Evolutionary conservation across 2,888 invertebrate genomes (phyloP).

Genomic region (Stenodema calcarata): DNA sequence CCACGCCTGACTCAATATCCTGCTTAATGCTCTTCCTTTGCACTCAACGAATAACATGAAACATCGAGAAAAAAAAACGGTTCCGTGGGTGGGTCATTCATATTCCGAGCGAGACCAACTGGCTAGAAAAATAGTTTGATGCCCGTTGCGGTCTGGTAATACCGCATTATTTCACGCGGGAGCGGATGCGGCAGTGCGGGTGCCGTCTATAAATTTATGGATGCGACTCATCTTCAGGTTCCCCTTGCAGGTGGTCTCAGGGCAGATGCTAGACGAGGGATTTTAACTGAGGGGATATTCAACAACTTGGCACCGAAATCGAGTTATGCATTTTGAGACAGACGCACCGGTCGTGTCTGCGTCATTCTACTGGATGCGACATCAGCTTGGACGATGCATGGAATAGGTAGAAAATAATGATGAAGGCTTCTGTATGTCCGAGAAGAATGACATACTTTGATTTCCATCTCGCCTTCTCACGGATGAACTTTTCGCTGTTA

Average conservation of each 20-base stretch:
- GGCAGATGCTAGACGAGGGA: conserved; percentile 4
- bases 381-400: too few species aligned
- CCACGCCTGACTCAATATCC: not conserved
- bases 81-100: not conserved
- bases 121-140: not conserved
- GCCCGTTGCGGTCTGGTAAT: not conserved
- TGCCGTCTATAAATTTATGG: conserved; percentile 28
- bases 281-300: not conserved
- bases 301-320: too few species aligned
- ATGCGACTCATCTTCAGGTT: not conserved
- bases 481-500: too few species aligned
- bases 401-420: too few species aligned
- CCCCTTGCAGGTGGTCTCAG: not conserved
- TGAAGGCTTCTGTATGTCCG: too few species aligned
- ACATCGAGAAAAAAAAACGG: conserved; percentile 5
- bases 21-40: not conserved
- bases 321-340: too few species aligned
- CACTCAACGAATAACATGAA: not conserved
- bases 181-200: conserved; percentile 33
- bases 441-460: too few species aligned
- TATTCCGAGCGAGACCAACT: not conserved
- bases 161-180: not conserved
- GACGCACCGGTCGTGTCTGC: too few species aligned
- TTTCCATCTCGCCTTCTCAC: too few species aligned
- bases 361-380: too few species aligned